phyloP scores from a whole-genome alignment of 2,113 vertebrate genomes.

The Cavia porcellus region DNA sequence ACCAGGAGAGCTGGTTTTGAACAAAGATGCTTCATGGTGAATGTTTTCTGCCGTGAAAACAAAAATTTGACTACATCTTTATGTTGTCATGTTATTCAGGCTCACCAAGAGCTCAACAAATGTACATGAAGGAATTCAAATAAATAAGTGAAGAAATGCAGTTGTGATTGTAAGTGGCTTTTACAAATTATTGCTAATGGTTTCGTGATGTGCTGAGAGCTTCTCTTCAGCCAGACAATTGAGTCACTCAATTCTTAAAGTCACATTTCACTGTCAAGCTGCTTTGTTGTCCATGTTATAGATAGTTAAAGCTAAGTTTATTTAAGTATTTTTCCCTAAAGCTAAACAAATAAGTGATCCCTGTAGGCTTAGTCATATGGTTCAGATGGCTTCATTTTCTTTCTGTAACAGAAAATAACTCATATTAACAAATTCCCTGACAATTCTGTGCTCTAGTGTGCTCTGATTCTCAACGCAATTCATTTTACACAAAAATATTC shows the following conservation, averaged over 20 bases:
- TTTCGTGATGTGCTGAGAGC: neutral
- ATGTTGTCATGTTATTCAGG: neutral
- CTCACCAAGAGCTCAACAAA: neutral
- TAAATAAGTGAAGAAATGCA: neutral
- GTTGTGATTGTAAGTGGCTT: neutral
- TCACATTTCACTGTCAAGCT: neutral
- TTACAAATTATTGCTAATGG: neutral
- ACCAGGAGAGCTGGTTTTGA: neutral
- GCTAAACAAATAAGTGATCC: neutral
- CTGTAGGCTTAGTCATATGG: neutral
- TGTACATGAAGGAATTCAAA: neutral
- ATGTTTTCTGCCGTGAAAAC: rapidly evolving
- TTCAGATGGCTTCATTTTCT: neutral
- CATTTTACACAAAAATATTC: neutral
- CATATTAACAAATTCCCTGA: neutral
- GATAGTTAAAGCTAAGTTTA: neutral
- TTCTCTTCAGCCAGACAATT: neutral
- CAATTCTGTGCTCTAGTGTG: neutral
- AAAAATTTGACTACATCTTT: neutral
- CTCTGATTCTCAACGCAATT: neutral
- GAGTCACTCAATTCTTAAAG: neutral
- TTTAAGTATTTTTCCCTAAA: neutral
- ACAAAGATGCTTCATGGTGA: neutral
- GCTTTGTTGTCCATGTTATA: neutral
- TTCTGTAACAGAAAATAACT: neutral